These are phyloP conservation scores for Bos indicus DNA, from an alignment of 2,113 vertebrate species.

Conservation along the genomic window DNA sequence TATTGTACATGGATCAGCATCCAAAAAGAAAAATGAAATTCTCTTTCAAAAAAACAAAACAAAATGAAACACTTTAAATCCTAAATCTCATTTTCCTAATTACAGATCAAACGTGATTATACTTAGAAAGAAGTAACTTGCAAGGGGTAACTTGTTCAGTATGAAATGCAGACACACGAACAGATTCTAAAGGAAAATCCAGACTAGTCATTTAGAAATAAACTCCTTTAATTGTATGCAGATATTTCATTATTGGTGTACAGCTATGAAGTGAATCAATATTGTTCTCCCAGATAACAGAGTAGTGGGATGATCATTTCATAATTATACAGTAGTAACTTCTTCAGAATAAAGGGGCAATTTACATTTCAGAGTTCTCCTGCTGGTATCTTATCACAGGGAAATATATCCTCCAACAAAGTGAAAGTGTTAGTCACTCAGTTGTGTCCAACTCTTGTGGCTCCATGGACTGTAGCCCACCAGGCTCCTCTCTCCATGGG, in stretches of 20 bases:
- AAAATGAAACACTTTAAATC: background rate
- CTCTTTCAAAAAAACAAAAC: background rate
- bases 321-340: background rate
- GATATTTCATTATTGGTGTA: background rate
- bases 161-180: background rate
- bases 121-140: slow-evolving; percentile 9
- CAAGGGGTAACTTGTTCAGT: background rate
- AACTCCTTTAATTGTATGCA: background rate
- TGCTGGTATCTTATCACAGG: background rate
- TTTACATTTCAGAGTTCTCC: background rate
- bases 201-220: background rate
- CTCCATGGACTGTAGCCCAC: background rate
- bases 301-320: background rate
- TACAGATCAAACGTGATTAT: slow-evolving; percentile 30
- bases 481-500: background rate
- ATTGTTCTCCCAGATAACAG: background rate
- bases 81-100: slow-evolving; percentile 37
- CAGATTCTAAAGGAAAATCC: slow-evolving; percentile 29
- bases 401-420: background rate
- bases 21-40: slow-evolving; percentile 30
- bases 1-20: background rate
- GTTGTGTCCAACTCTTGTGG: background rate
- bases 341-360: background rate
- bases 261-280: background rate
- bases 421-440: background rate